phyloP scores from a whole-genome alignment of 1,140 invertebrate species.

The Drosophila bipectinata region DNA sequence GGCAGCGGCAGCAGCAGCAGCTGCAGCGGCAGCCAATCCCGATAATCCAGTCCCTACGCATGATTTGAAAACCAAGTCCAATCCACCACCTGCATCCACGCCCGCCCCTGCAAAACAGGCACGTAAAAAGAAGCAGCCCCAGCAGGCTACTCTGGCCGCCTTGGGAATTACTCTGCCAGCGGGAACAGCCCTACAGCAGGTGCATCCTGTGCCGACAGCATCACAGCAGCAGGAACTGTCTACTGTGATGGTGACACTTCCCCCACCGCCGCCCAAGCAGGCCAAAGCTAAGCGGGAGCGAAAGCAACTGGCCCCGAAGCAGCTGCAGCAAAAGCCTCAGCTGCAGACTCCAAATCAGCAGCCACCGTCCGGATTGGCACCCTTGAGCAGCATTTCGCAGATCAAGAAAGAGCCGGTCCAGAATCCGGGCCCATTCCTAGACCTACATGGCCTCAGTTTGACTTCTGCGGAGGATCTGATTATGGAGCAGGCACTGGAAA shows the following conservation, averaged over 20 bases:
- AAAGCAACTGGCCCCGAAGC: constrained; percentile 72
- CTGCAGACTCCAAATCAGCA: constrained; percentile 5
- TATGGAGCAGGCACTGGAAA: constrained; percentile 81
- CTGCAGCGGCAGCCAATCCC: constrained; percentile 31
- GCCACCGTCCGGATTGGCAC: constrained; percentile 6
- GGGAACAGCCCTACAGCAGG: constrained; percentile 64
- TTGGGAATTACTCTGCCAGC: constrained; percentile 68
- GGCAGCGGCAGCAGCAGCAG: constrained; percentile 56
- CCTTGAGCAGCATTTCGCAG: constrained; percentile 32
- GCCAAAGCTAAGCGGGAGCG: constrained; percentile 72
- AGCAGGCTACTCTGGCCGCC: constrained; percentile 64
- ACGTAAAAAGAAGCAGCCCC: constrained; percentile 71
- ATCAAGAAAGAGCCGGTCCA: constrained; percentile 74
- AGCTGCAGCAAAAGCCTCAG: constrained; percentile 68
- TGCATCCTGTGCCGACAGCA: constrained; percentile 37
- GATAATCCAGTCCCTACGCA: constrained; percentile 11
- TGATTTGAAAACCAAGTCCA: constrained; percentile 25
- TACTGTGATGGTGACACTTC: constrained; percentile 23
- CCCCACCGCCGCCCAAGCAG: constrained; percentile 51
- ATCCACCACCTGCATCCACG: constrained; percentile 6
- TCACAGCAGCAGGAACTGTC: constrained; percentile 26
- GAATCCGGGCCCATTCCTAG: constrained; percentile 52
- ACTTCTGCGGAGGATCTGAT: constrained; percentile 82
- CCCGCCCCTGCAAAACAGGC: constrained; percentile 54
- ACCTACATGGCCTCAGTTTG: constrained; percentile 73